A percentile compares a stretch with the other conserved stretches of the same genome.
Evolutionary conservation across 2,888 invertebrate species (phyloP).

Genomic region (Polydrusus cervinus): DNA sequence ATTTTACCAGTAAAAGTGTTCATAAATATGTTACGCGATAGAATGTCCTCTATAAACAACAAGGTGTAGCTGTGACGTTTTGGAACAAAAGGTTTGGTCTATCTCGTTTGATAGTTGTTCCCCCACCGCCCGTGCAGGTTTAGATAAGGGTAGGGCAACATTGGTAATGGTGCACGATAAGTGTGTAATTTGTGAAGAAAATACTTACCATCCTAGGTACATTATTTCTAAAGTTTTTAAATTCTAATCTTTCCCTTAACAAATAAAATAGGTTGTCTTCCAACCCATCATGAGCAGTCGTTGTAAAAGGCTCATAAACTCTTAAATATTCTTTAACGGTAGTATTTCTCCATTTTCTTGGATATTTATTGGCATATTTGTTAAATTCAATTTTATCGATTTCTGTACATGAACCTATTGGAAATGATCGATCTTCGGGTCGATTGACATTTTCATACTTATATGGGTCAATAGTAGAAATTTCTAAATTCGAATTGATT

Average conservation of each 20-base stretch:
- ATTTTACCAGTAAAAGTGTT: too few species aligned
- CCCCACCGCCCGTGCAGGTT: too few species aligned
- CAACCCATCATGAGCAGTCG: not conserved
- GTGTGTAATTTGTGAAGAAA: not conserved
- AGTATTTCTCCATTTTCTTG: conserved; percentile 25
- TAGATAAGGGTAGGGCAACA: too few species aligned
- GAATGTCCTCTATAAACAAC: too few species aligned
- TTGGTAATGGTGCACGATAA: too few species aligned
- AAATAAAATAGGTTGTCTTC: conserved; percentile 16
- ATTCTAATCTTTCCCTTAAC: conserved; percentile 1
- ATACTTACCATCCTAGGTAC: too few species aligned
- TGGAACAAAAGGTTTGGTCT: too few species aligned
- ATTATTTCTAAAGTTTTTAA: not conserved
- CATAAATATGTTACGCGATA: too few species aligned
- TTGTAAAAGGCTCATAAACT: not conserved
- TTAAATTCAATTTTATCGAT: not conserved
- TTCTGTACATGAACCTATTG: conserved; percentile 8
- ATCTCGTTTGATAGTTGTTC: too few species aligned
- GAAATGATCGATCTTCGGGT: not conserved
- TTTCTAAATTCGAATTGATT: conserved; percentile 7
- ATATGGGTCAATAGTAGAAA: conserved; percentile 23
- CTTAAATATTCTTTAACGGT: conserved; percentile 11
- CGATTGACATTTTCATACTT: conserved; percentile 18
- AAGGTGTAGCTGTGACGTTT: too few species aligned
- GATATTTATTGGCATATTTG: conserved; percentile 8